Conservation (phyloP, 2,113 vertebrate species). For the Smithornis capensis region DNA sequence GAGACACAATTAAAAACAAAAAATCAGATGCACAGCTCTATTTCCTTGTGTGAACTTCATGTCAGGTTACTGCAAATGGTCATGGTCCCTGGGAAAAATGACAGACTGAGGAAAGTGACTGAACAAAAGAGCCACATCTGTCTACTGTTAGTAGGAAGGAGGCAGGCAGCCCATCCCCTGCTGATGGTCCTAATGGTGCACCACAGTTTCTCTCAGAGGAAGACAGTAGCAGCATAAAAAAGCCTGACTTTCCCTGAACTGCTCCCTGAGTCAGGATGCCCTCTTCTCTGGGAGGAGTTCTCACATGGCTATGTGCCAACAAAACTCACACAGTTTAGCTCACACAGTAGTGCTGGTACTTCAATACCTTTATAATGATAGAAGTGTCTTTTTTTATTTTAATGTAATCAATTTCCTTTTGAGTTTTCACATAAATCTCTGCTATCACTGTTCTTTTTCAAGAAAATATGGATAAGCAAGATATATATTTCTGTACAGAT, state of each 20-base stretch:
- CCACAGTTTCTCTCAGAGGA: neutral
- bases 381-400: neutral
- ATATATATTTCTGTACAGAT: neutral
- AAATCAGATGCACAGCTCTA: neutral
- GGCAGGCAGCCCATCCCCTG: neutral
- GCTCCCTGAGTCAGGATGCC: neutral
- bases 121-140: slow-evolving; percentile 45
- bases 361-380: neutral
- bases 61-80: slow-evolving; percentile 7
- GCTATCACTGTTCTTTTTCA: neutral
- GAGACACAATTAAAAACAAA: slow-evolving; percentile 9
- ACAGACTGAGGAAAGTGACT: neutral
- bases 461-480: neutral
- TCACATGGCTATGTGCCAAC: neutral
- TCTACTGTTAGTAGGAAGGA: neutral
- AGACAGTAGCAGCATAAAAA: neutral
- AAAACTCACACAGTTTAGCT: neutral
- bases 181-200: neutral
- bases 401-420: neutral
- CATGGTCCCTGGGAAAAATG: slow-evolving; percentile 7
- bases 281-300: neutral
- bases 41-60: neutral
- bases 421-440: neutral
- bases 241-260: neutral
- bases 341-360: neutral